Percentiles rank a stretch among this genome's conserved stretches.
Evolutionary conservation across 2,888 invertebrate genomes (phyloP).

Genomic region (Opisthograptis luteolata): DNA sequence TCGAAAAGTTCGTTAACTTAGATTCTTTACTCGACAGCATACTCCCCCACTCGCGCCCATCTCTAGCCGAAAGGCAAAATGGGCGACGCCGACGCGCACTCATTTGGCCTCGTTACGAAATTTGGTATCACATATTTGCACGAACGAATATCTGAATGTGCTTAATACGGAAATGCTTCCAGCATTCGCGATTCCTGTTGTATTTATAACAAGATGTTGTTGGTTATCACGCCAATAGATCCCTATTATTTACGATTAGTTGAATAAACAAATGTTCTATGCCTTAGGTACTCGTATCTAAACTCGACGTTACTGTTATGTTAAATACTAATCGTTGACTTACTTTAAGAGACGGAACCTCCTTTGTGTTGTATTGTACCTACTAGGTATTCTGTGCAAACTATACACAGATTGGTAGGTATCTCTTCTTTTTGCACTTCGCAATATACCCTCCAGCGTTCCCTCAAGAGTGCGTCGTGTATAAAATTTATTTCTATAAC

Average conservation of each 20-base stretch:
- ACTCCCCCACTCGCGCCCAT: neutral
- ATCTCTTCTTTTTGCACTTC: conserved; percentile 42
- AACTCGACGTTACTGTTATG: too few species aligned
- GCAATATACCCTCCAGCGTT: conserved; percentile 46
- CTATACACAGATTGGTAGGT: conserved; percentile 8
- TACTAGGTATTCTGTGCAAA: neutral
- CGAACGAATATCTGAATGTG: conserved; percentile 33
- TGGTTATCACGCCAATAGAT: neutral
- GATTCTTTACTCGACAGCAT: neutral
- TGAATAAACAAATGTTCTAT: too few species aligned
- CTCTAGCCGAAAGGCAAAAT: conserved; percentile 33
- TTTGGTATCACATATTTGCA: conserved; percentile 45
- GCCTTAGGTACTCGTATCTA: too few species aligned
- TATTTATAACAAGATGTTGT: neutral
- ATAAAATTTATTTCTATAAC: conserved; percentile 33
- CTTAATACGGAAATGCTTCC: conserved; percentile 25
- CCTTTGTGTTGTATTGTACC: too few species aligned
- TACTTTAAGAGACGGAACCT: conserved; percentile 21
- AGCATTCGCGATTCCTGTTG: conserved; percentile 1
- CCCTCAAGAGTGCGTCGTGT: conserved; percentile 27
- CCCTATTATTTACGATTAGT: too few species aligned
- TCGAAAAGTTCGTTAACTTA: too few species aligned
- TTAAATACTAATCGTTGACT: too few species aligned
- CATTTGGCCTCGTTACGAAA: conserved; percentile 26
- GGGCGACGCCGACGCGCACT: conserved; percentile 42